phyloP scores from a whole-genome alignment of 64 coral and sea anemone species.

The Orbicella faveolata region DNA sequence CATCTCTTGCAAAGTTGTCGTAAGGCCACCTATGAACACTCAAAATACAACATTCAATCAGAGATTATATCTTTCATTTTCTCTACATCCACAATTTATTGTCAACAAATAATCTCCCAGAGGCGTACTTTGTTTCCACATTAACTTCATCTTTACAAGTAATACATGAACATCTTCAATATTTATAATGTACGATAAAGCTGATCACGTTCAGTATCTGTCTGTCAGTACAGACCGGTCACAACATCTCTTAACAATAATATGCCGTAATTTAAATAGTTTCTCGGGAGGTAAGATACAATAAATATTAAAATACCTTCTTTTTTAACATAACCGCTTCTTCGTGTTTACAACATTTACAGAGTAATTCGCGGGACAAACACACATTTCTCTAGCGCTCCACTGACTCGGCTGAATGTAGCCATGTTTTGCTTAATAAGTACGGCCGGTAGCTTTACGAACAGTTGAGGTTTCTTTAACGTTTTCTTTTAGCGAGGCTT shows the following conservation, averaged over 20 bases:
- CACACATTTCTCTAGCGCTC: too few relatives aligned
- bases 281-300: not conserved
- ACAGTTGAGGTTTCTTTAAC: too few relatives aligned
- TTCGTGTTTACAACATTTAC: not conserved
- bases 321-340: not conserved
- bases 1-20: not conserved
- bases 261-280: conserved; percentile 16
- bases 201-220: not conserved
- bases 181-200: not conserved
- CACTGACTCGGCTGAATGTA: too few relatives aligned
- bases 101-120: not conserved
- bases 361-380: too few relatives aligned
- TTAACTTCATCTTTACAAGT: not conserved
- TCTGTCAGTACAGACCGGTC: not conserved
- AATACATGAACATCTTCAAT: not conserved
- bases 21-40: not conserved
- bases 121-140: not conserved
- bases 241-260: not conserved
- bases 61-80: not conserved
- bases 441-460: too few relatives aligned
- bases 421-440: too few relatives aligned
- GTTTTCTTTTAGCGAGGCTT: too few relatives aligned
- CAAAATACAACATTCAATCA: not conserved
- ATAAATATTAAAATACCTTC: conserved; percentile 12
- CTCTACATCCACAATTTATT: not conserved